Conservation (phyloP, 92 coral and sea anemone species). For the Zoanthus solanderi region DNA sequence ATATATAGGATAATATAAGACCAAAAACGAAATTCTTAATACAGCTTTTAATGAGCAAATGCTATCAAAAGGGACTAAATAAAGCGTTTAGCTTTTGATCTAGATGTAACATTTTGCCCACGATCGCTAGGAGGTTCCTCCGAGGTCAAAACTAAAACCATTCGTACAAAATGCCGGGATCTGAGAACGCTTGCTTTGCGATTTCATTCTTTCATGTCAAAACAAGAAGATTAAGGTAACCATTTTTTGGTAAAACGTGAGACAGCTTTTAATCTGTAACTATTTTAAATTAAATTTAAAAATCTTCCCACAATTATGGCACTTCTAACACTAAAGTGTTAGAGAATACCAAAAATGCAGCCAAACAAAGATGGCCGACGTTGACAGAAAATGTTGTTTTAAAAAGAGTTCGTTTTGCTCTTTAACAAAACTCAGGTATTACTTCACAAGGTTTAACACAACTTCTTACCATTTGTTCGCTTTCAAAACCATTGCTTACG, state of each 20-base stretch:
- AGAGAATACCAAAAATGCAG: background rate
- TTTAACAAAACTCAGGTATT: background rate
- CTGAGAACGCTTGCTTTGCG: too few relatives aligned
- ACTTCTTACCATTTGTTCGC: constrained; percentile 60
- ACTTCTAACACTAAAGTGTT: background rate
- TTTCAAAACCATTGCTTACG: constrained; percentile 58
- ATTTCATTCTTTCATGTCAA: too few relatives aligned
- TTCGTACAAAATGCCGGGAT: too few relatives aligned
- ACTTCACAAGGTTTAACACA: background rate
- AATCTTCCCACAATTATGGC: background rate
- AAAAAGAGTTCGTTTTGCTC: constrained; percentile 4
- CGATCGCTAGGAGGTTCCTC: too few relatives aligned
- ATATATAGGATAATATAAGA: background rate
- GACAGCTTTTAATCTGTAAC: background rate
- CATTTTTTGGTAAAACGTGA: too few relatives aligned
- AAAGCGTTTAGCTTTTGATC: too few relatives aligned
- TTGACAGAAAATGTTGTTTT: background rate
- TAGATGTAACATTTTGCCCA: too few relatives aligned
- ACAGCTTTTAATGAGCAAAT: background rate
- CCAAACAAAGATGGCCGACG: constrained; percentile 53
- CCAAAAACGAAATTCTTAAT: background rate
- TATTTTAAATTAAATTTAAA: background rate
- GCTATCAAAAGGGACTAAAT: too few relatives aligned
- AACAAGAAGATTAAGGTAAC: too few relatives aligned
- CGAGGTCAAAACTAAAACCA: too few relatives aligned